phyloP scores from a whole-genome alignment of 2,113 vertebrate species.

The Pagrus major region DNA sequence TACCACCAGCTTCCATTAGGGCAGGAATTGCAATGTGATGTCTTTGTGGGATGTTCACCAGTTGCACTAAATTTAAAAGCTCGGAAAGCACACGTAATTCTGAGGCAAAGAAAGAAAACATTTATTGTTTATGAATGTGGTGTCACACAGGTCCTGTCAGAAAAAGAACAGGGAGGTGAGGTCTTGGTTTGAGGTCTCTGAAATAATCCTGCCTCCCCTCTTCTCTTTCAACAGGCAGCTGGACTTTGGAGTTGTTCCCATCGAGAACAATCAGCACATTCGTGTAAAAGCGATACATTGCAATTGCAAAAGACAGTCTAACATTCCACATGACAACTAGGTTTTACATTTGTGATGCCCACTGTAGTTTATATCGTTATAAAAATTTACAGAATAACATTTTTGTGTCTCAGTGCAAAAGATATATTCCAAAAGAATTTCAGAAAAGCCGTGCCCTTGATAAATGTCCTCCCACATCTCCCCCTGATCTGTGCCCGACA shows the following conservation, averaged over 20 bases:
- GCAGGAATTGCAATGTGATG: constrained; percentile 55
- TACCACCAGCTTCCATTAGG: constrained; percentile 74
- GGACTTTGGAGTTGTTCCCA: constrained; percentile 70
- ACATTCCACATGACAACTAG: constrained; percentile 84
- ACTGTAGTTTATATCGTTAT: constrained; percentile 78
- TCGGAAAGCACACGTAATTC: constrained; percentile 54
- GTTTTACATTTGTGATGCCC: constrained; percentile 81
- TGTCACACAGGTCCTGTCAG: constrained; percentile 77
- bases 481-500: constrained; percentile 58
- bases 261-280: constrained; percentile 77
- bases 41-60: constrained; percentile 52
- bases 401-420: constrained; percentile 88
- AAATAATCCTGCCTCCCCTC: constrained; percentile 59
- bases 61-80: constrained; percentile 57
- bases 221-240: constrained; percentile 60
- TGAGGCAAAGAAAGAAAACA: constrained; percentile 83
- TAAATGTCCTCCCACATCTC: constrained; percentile 41
- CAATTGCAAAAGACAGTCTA: constrained; percentile 80
- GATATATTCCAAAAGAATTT: constrained; percentile 80
- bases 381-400: constrained; percentile 86
- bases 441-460: constrained; percentile 79
- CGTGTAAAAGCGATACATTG: constrained; percentile 82
- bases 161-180: constrained; percentile 76
- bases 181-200: constrained; percentile 81
- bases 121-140: constrained; percentile 86